A percentile compares a stretch with the other conserved stretches of the same genome.
These are phyloP conservation scores for Clunio marinus DNA, from an alignment of 2,888 invertebrate genomes.

Conservation along the genomic window DNA sequence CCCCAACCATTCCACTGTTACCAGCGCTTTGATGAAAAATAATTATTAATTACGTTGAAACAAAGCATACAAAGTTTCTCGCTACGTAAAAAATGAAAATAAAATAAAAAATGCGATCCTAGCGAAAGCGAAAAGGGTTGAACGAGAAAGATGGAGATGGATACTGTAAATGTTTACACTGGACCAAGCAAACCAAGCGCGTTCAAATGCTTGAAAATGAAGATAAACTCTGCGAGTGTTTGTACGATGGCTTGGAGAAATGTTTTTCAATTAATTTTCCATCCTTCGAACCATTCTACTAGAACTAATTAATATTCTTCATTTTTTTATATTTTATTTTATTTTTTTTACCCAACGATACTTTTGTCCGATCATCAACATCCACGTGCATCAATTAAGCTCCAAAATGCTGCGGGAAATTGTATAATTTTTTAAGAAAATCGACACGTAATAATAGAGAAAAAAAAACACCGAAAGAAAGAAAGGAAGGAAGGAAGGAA, in stretches of 20 bases:
- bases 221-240: neutral
- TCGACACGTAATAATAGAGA: too few species aligned
- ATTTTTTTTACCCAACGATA: neutral
- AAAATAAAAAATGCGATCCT: slow-evolving; percentile 15
- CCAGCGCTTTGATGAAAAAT: slow-evolving; percentile 32
- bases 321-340: neutral
- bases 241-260: slow-evolving; percentile 24
- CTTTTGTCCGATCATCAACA: neutral
- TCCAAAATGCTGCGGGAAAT: neutral
- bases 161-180: slow-evolving; percentile 35
- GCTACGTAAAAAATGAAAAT: slow-evolving; percentile 7
- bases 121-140: neutral
- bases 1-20: neutral
- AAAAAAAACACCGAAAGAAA: too few species aligned
- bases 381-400: slow-evolving; percentile 10
- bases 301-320: slow-evolving; percentile 22
- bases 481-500: neutral
- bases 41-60: slow-evolving; percentile 35
- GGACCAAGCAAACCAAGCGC: neutral
- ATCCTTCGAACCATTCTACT: slow-evolving; percentile 7
- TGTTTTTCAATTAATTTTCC: slow-evolving; percentile 38
- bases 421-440: neutral
- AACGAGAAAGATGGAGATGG: slow-evolving; percentile 24
- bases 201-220: neutral
- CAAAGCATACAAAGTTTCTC: neutral